These are phyloP conservation scores for Crematogaster levior DNA, from an alignment of 2,888 invertebrate genomes.

Conservation along the genomic window DNA sequence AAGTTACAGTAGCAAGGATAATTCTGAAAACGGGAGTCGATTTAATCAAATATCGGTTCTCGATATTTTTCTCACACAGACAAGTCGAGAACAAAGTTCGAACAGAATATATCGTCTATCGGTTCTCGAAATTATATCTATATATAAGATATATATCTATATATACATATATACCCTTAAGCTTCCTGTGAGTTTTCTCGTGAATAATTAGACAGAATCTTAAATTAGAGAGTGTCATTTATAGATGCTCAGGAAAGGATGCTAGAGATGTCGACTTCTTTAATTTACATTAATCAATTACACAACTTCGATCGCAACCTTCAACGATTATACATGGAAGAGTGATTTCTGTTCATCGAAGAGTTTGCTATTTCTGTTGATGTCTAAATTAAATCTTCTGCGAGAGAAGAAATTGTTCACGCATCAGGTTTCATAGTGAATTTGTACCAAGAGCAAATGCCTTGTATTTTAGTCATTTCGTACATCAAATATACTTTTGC, in stretches of 20 bases:
- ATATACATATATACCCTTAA: background rate
- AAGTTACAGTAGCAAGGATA: background rate
- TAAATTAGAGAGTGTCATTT: background rate
- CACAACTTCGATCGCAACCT: too few relatives aligned
- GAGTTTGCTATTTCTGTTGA: background rate
- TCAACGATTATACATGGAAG: too few relatives aligned
- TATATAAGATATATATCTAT: too few relatives aligned
- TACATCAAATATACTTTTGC: background rate
- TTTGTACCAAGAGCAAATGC: background rate
- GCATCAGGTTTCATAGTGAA: background rate
- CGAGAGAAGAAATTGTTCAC: background rate
- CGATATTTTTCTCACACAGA: background rate
- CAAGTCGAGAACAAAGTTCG: too few relatives aligned
- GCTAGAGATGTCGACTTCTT: background rate
- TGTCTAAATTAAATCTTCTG: background rate
- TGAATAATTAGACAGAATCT: background rate
- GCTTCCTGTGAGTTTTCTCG: background rate
- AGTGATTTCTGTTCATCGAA: too few relatives aligned
- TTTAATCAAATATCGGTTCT: background rate
- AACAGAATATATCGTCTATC: too few relatives aligned
- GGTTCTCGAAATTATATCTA: too few relatives aligned
- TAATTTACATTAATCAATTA: too few relatives aligned
- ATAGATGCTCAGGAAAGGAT: background rate
- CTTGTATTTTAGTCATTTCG: background rate
- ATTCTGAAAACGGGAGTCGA: background rate